Evolutionary conservation across 2,888 invertebrate species (phyloP).

Genomic region (Limnephilus marmoratus): DNA sequence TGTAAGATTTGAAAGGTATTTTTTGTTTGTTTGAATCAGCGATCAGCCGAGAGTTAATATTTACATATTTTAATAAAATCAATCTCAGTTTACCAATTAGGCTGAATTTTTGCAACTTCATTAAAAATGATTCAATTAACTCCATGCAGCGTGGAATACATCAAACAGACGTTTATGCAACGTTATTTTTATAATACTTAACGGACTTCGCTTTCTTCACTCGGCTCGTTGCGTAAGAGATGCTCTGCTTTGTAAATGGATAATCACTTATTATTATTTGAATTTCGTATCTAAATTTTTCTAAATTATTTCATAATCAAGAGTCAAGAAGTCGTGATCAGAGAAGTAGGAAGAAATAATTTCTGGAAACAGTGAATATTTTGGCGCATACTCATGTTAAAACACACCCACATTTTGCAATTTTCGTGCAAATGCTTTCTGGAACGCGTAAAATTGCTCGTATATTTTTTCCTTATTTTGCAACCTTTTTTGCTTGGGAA

Average conservation of each 20-base stretch:
- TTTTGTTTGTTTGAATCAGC: not conserved
- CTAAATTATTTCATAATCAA: too few species aligned
- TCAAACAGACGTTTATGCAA: not conserved
- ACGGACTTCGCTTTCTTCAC: not conserved
- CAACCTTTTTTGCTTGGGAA: not conserved
- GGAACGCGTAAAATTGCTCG: not conserved
- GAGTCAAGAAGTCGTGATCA: not conserved
- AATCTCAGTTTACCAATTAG: slow-evolving; percentile 4
- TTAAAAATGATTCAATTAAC: not conserved
- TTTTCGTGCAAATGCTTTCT: not conserved
- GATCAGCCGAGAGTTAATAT: not conserved
- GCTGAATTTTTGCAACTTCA: slow-evolving; percentile 11
- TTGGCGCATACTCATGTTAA: not conserved
- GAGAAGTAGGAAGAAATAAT: not conserved
- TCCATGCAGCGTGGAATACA: not conserved
- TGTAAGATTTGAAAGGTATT: not conserved
- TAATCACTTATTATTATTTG: not conserved
- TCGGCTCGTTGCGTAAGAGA: slow-evolving; percentile 6
- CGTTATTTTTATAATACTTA: not conserved
- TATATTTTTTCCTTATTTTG: not conserved
- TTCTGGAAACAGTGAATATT: not conserved
- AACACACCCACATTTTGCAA: not conserved
- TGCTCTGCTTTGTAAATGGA: not conserved
- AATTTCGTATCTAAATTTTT: not conserved
- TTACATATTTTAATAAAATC: not conserved